Base-by-base conservation (phyloP, 2,113 vertebrate species). In the Corythornis madagascariensis region DNA sequence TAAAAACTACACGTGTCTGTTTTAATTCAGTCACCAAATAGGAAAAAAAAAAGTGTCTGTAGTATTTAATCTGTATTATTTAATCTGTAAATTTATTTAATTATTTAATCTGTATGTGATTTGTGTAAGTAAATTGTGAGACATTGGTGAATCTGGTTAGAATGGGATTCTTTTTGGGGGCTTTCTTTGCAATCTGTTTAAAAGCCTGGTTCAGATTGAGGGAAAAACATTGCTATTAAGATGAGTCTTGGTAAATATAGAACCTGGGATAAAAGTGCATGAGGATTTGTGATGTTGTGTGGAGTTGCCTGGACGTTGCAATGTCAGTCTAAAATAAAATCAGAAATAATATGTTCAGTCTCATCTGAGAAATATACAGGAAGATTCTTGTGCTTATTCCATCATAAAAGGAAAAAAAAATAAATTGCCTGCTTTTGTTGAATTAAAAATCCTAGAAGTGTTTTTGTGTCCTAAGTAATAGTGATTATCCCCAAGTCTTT, bases 271-370 rank as follows among this genome's bases (percentile, higher is more conserved):
- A 89, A 92, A 93, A 92, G 79, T 89, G 63, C 81, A 48, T 92
- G 91, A 83, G 81, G 50, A 84, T 89, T 94, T 93, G 45, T 89
- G 79, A 25, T 82, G 81, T 92, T 92, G 77, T 92, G 89, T 92
- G 65, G 90, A 93, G 82, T 85, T 0, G 15, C 86, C 66, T 70
- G 31, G 60, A 85, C 66, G 59, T 60, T 90, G 42, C 63, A 93
- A 82, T 89, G 83, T 70, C 21, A 7, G 87, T 93, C 90, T 92
- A 82, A 96, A 94, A 93, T 93, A 95, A 84, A 93, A 66, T 13
- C 35, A 89, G 61, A 65, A 94, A 31, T 59, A 60, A 28, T 92
- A 48, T 22, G 5, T 85, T 22, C 38, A 47, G 33, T 83, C 63
- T 90, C 73, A 75, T 90, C 66, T 74, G 38, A 91, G 78, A 84